Base-by-base conservation (phyloP, 1,140 invertebrate genomes). In the Chelonus insularis region DNA sequence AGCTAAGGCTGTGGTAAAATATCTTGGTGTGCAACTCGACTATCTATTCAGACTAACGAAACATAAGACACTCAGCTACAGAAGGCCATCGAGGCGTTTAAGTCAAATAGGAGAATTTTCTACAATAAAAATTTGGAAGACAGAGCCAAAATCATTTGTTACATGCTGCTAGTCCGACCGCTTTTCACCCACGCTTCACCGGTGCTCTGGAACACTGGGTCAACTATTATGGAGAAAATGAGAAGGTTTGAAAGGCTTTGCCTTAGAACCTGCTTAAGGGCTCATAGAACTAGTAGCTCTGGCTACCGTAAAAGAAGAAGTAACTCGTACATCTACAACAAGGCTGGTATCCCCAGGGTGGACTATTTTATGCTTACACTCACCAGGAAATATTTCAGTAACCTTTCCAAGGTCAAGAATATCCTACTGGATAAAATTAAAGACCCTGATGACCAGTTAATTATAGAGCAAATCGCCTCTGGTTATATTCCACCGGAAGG, bases 111-210 rank as follows among this genome's bases (percentile, higher is more conserved):
- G 1, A 60, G 14, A 14, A 23, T 68, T 1, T 64, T 69, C 12
- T 34, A 64, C 12, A 62, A 62, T 14, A 63, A 62, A 55, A 8
- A n/a, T 1, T 12, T 68, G 0, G 34, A 12, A 7, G 37, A 11
- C 0, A 63, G 16, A 48, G 50, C 60, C 1, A 64, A 62, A 57
- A 25, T 66, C 7, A 66, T 68, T 0, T 62, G 58, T 4, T 68
- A 70, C 32, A 29, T 55, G 1, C 54, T 61, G 1, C 23, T 66
- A 12, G 62, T 70, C 0, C 34, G 63, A 37, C 65, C 66, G 0
- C 48, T 68, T 2, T n/a, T 68, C 0, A 66, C 60, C 0, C 60
- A 64, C n/a, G 62, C 62, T 21, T 29, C 47, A 1, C 39, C 62
- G 1, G 23, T 63, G 1, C 47, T 23, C 20, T 64, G 62, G 62